A percentile compares a stretch with the other conserved stretches of the same genome.
These are phyloP conservation scores for Pachliopta kotzebuea DNA, from an alignment of 2,888 invertebrate genomes.

Conservation along the genomic window DNA sequence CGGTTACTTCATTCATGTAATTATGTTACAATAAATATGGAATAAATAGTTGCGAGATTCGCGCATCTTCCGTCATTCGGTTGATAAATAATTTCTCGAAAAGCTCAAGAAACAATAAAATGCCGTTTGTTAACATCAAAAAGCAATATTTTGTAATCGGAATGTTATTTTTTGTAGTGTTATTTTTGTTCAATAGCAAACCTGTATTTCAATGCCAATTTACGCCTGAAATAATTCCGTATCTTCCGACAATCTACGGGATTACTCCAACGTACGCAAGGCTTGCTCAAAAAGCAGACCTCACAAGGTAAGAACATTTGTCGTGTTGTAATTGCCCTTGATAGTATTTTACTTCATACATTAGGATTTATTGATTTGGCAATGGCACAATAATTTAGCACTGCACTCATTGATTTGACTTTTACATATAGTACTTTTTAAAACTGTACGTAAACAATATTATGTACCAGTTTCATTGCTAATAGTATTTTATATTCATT, in stretches of 20 bases:
- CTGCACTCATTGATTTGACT: conserved; percentile 7
- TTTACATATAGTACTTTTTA: not conserved
- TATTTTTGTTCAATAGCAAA: conserved; percentile 69
- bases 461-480: no score
- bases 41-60: conserved; percentile 8
- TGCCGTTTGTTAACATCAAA: conserved; percentile 72
- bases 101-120: conserved; percentile 48
- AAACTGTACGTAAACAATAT: not conserved
- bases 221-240: conserved; percentile 54
- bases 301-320: conserved; percentile 84
- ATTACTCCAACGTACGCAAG: conserved; percentile 95
- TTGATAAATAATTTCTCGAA: conserved; percentile 30
- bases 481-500: no score
- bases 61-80: conserved; percentile 24
- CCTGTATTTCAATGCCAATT: conserved; percentile 73
- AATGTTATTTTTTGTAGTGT: conserved; percentile 68
- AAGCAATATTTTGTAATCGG: conserved; percentile 73
- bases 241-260: conserved; percentile 89
- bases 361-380: conserved; percentile 36
- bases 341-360: conserved; percentile 35
- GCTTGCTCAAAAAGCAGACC: conserved; percentile 95
- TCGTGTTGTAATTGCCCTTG: conserved; percentile 66
- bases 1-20: conserved; percentile 1
- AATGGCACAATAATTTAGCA: conserved; percentile 31
- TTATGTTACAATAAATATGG: conserved; percentile 20